Evolutionary conservation across 1,140 invertebrate species (phyloP), one percentile per base, ranked within the genome.

Genomic region (Ceratina calcarata): DNA sequence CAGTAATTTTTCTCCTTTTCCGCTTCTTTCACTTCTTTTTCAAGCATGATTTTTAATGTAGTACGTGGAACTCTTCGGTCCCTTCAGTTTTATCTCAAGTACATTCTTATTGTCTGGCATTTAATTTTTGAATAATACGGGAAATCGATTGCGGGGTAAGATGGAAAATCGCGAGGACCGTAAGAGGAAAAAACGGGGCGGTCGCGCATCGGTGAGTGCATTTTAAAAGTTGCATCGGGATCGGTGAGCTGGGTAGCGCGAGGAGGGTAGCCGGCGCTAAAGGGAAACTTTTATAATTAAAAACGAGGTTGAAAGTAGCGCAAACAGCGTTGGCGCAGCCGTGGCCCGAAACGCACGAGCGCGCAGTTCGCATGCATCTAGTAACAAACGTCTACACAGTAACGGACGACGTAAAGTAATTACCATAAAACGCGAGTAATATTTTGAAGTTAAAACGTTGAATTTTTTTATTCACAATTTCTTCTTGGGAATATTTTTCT

Each of bases 281-380:
- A 72, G 37, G 70, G 70, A 72, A 72, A 72, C 70, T 72, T 72
- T 72, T 72, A 61, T 72, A 72, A 72, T 72, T 72, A 72, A 72
- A 72, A 61, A 72, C 70, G 70, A 27, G 37, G 18, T 32, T 18
- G 70, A 61, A 61, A 72, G 70, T 72, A 49, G 57, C 58, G 37
- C 37, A 62, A 72, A 61, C 70, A 61, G 70, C 70, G 70, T 57
- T 58, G 24, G 8, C 24, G 20, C 15, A 53, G 8, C 18, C 55
- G 37, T 45, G 53, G 3, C 8, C 49, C 10, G 20, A 16, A 68
- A 53, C 16, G 66, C 45, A 37, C 22, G 67, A 45, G 64, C 13
- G 64, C n/a, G 10, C 10, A 20, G 24, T 20, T 49, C 37, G 16
- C 22, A 32, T 74, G 45, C 24, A 65, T 64, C 27, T 12, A 65